A percentile compares a stretch with the other conserved stretches of the same genome.
Conservation (phyloP, 2,113 vertebrate genomes). For the Campylomormyrus tamandua region DNA sequence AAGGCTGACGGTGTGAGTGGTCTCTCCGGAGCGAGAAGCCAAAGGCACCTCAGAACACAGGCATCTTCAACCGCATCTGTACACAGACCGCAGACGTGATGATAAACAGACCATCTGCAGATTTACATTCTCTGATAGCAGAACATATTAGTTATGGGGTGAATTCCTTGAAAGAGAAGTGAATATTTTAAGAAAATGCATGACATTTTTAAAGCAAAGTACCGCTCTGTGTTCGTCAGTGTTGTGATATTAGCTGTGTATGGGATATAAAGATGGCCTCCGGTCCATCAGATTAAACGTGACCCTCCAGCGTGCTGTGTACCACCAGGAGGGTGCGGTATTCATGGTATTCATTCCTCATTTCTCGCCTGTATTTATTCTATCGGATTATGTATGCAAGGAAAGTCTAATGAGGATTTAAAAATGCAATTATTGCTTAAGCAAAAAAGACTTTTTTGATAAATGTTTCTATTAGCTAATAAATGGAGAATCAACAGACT, state of each 20-base stretch:
- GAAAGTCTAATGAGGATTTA: constrained; percentile 80
- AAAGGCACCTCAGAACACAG: constrained; percentile 13
- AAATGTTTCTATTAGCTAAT: constrained; percentile 97
- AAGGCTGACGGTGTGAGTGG: constrained; percentile 44
- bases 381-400: constrained; percentile 74
- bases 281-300: not conserved
- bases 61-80: not conserved
- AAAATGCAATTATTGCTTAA: constrained; percentile 87
- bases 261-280: constrained; percentile 5
- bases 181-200: not conserved
- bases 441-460: constrained; percentile 75
- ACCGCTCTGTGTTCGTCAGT: not conserved
- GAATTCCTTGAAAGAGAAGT: not conserved
- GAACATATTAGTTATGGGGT: not conserved
- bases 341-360: constrained; percentile 57
- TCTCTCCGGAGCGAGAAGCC: constrained; percentile 32
- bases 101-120: not conserved
- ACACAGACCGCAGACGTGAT: not conserved
- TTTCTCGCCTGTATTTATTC: constrained; percentile 62
- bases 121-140: not conserved
- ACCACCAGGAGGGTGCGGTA: constrained; percentile 40
- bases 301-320: constrained; percentile 45
- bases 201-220: not conserved
- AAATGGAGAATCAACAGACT: constrained; percentile 93
- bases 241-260: constrained; percentile 8